Percentiles rank a stretch among this genome's conserved stretches.
phyloP scores from a whole-genome alignment of 2,888 invertebrate species.

The Andricus quercusramuli region DNA sequence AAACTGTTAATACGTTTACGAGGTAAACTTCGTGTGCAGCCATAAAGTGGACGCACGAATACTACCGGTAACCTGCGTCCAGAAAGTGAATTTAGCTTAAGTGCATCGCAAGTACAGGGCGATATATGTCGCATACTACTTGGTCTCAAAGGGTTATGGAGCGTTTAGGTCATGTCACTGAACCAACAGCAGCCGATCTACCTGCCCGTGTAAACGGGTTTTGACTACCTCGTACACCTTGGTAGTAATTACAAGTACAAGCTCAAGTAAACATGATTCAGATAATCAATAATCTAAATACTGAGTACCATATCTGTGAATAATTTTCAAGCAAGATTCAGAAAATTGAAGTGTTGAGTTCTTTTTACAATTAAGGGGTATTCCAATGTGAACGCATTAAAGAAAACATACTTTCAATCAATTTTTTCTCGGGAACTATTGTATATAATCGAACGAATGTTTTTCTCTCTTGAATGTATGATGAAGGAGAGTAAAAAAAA shows the following conservation, averaged over 20 bases:
- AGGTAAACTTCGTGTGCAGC: conserved; percentile 29
- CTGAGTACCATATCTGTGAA: too few relatives aligned
- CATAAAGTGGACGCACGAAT: conserved; percentile 32
- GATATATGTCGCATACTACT: conserved; percentile 45
- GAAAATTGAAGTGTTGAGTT: too few relatives aligned
- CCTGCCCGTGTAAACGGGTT: neutral
- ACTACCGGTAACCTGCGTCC: conserved; percentile 34
- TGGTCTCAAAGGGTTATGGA: conserved; percentile 56
- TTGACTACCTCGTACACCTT: neutral
- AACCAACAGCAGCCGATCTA: conserved; percentile 15
- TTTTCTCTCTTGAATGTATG: too few relatives aligned
- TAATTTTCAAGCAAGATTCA: too few relatives aligned
- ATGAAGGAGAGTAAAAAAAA: too few relatives aligned
- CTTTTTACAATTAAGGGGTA: too few relatives aligned
- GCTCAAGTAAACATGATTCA: neutral
- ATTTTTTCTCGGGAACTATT: too few relatives aligned
- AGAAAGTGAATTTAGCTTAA: conserved; percentile 42
- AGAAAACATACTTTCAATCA: too few relatives aligned
- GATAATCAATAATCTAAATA: neutral
- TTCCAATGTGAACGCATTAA: too few relatives aligned
- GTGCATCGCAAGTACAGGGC: conserved; percentile 31
- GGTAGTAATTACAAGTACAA: neutral
- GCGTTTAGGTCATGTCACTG: conserved; percentile 60
- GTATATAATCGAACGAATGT: too few relatives aligned
- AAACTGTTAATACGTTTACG: conserved; percentile 38